These are phyloP conservation scores for Apodemus sylvaticus DNA, from an alignment of 2,113 vertebrate species.

Conservation along the genomic window DNA sequence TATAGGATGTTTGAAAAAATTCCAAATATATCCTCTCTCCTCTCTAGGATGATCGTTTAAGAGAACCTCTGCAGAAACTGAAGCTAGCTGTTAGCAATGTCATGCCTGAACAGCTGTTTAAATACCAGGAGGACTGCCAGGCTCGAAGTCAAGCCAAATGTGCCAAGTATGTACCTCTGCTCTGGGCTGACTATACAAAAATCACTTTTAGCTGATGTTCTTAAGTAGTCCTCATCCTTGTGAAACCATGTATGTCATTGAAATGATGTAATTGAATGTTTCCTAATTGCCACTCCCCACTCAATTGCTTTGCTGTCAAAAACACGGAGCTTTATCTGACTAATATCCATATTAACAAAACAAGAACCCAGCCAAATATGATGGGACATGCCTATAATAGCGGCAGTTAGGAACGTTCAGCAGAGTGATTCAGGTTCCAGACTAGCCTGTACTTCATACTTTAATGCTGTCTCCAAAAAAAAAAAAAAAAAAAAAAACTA, in stretches of 20 bases:
- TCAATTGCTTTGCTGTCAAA: constrained; percentile 6
- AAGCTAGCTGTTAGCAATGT: constrained; percentile 96
- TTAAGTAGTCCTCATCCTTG: neutral
- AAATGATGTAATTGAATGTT: constrained; percentile 3
- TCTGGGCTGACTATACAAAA: neutral
- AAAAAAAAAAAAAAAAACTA: neutral
- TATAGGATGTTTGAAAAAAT: constrained; percentile 22
- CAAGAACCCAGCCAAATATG: neutral
- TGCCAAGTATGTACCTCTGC: constrained; percentile 89
- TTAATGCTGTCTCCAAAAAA: neutral
- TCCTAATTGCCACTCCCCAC: neutral
- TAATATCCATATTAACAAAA: neutral
- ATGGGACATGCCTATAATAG: neutral
- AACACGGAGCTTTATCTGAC: constrained; percentile 9
- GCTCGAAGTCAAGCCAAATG: constrained; percentile 94
- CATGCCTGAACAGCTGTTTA: constrained; percentile 97
- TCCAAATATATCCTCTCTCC: neutral
- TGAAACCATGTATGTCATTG: neutral
- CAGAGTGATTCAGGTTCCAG: neutral
- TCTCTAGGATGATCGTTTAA: constrained; percentile 93
- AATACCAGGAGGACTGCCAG: constrained; percentile 97
- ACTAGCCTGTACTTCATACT: neutral
- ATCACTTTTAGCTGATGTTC: neutral
- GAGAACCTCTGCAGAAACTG: constrained; percentile 94
- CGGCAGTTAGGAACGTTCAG: neutral